Conservation (phyloP, 2,113 vertebrate species). For the Sminthopsis crassicaudata region DNA sequence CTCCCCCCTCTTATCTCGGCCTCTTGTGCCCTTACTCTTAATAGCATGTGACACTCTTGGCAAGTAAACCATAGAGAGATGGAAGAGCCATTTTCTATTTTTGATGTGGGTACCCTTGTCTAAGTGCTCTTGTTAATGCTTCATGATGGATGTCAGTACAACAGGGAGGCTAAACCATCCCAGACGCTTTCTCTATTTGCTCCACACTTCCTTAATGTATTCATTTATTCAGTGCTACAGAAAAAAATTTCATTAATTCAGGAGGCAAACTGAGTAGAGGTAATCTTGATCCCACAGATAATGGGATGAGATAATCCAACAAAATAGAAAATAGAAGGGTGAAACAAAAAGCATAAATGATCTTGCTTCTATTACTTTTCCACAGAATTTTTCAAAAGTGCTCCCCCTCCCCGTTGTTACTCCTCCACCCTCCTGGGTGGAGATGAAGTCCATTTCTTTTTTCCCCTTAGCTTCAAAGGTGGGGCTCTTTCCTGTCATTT, state of each 20-base stretch:
- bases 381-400: background rate
- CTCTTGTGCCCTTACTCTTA: slow-evolving; percentile 54
- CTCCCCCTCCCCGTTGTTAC: background rate
- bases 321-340: background rate
- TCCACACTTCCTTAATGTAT: slow-evolving; percentile 54
- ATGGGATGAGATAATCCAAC: background rate
- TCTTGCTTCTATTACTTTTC: background rate
- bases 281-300: background rate
- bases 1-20: background rate
- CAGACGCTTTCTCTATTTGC: slow-evolving; percentile 61
- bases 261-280: slow-evolving; percentile 8
- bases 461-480: background rate
- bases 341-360: background rate
- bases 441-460: background rate
- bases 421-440: background rate
- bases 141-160: slow-evolving; percentile 60
- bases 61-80: slow-evolving; percentile 27
- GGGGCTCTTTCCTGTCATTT: background rate
- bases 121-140: slow-evolving; percentile 75
- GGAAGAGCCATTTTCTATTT: slow-evolving; percentile 18
- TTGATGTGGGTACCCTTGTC: slow-evolving; percentile 43
- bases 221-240: slow-evolving; percentile 77
- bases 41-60: slow-evolving; percentile 70
- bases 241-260: slow-evolving; percentile 19
- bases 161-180: slow-evolving; percentile 69